Evolutionary conservation across 2,888 invertebrate species (phyloP).

Genomic region (Ctena decussata): DNA sequence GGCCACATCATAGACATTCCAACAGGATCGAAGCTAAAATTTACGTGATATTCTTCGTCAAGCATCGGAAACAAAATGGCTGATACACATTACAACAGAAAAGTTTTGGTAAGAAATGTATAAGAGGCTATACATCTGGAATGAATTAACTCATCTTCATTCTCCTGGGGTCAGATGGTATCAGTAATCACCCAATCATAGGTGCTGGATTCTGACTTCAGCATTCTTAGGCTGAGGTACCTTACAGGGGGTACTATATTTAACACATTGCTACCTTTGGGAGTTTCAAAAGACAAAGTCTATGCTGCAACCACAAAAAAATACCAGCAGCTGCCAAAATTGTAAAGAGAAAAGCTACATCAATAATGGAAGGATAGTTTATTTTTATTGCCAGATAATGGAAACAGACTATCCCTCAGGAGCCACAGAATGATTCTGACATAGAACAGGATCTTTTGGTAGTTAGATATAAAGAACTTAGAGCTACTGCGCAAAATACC

Average conservation of each 20-base stretch:
- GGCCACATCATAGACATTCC: slow-evolving; percentile 68
- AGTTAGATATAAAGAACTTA: background rate
- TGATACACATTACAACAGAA: slow-evolving; percentile 52
- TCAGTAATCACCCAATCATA: slow-evolving; percentile 65
- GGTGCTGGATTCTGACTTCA: slow-evolving; percentile 27
- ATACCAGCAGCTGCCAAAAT: background rate
- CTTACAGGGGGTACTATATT: background rate
- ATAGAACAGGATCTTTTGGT: background rate
- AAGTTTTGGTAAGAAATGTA: slow-evolving; percentile 56
- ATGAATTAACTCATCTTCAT: slow-evolving; percentile 59
- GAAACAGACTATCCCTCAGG: slow-evolving; percentile 51
- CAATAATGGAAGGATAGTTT: background rate
- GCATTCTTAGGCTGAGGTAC: background rate
- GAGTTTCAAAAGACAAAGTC: background rate
- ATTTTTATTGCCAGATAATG: slow-evolving; percentile 22
- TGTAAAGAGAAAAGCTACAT: background rate
- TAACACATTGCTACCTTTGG: background rate
- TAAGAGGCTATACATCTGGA: slow-evolving; percentile 65
- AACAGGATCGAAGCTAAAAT: slow-evolving; percentile 61
- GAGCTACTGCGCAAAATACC: background rate
- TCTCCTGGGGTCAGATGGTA: slow-evolving; percentile 67
- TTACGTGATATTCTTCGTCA: slow-evolving; percentile 64
- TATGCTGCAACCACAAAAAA: too few relatives aligned
- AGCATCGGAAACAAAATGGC: slow-evolving; percentile 67
- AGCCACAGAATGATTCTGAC: slow-evolving; percentile 11